Base-by-base conservation (phyloP, 2,113 vertebrate species). In the Perca fluviatilis region DNA sequence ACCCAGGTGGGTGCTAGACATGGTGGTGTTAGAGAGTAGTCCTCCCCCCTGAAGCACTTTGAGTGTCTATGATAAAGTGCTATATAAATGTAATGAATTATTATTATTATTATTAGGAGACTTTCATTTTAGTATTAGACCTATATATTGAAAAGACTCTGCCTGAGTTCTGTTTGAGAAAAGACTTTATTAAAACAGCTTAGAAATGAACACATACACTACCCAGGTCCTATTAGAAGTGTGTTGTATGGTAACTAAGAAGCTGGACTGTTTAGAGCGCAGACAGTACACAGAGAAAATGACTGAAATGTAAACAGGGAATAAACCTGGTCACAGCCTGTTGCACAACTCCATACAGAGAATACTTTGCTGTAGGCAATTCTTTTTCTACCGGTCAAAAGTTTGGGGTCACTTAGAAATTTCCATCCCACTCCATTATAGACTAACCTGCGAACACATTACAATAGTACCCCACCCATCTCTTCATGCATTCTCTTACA, bases 281-380 rank as follows among this genome's bases (percentile, higher is more conserved):
- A 58, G 60, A 71, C 53, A 5, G 25, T 25, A 56, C 57, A 16
- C 18, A 21, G 57, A 74, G 40, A 62, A 71, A 70, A 79, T 79
- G 69, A 57, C 23, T 57, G 60, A 77, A 80, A 85, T 78, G 79
- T 71, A 85, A 88, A 72, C 80, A 90, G 57, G 16, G n/a, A 64
- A 33, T 6, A 23, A 84, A 62, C 50, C 47, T 61, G 46, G 9
- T 14, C 30, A 23, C 23, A 56, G 56, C n/a, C 70, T 33, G 33
- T 33, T 62, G 57, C 23, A n/a, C 43, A 60, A 46, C 5, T 56
- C 21, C 47, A 75, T 40, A 47, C 72, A 72, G 33, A 71, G 70
- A 60, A 5, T 6, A 54, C 36, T 69, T 62, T 65, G 13, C 46
- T 71, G 30, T 15, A 14, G 2, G 16, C 14, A 2, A 33, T 50